A percentile compares a stretch with the other conserved stretches of the same genome.
Evolutionary conservation across 2,797 vertebrate genomes (phyloP).

Genomic region (Aphelocoma californica): DNA sequence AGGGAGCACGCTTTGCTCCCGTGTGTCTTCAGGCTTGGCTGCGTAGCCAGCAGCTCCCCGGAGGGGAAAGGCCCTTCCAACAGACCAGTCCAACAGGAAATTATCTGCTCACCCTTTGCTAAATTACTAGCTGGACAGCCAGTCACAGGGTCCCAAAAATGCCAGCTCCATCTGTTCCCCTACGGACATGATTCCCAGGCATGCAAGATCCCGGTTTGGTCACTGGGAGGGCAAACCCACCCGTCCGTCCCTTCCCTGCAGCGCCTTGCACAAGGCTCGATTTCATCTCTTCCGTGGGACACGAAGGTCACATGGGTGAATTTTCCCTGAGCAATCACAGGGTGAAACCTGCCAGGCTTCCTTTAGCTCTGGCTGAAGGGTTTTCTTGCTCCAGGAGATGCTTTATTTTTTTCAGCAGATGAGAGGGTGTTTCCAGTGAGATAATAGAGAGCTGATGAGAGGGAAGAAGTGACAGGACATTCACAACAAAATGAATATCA

Average conservation of each 20-base stretch:
- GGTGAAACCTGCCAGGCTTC: conserved; percentile 1
- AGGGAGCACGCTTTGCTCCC: conserved; percentile 5
- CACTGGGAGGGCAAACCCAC: neutral
- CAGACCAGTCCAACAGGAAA: conserved; percentile 67
- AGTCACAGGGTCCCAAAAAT: conserved; percentile 43
- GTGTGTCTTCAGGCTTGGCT: conserved; percentile 56
- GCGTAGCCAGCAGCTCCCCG: conserved; percentile 17
- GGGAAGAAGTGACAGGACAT: neutral
- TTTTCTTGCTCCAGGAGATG: neutral
- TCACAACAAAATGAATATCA: neutral
- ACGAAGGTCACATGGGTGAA: neutral
- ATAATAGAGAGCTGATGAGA: neutral
- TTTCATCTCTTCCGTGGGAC: neutral
- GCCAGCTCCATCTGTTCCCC: conserved; percentile 32
- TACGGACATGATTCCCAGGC: conserved; percentile 50
- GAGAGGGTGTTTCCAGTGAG: neutral
- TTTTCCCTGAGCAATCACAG: neutral
- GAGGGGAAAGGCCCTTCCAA: conserved; percentile 52
- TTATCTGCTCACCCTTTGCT: conserved; percentile 44
- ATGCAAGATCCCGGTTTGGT: neutral
- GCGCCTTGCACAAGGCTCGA: conserved; percentile 1
- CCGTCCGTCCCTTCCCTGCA: neutral
- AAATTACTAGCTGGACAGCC: conserved; percentile 45
- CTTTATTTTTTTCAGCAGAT: neutral
- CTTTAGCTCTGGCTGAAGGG: neutral